Conservation (phyloP, 2,888 invertebrate species). For the Mesodorylaimus sp. region DNA sequence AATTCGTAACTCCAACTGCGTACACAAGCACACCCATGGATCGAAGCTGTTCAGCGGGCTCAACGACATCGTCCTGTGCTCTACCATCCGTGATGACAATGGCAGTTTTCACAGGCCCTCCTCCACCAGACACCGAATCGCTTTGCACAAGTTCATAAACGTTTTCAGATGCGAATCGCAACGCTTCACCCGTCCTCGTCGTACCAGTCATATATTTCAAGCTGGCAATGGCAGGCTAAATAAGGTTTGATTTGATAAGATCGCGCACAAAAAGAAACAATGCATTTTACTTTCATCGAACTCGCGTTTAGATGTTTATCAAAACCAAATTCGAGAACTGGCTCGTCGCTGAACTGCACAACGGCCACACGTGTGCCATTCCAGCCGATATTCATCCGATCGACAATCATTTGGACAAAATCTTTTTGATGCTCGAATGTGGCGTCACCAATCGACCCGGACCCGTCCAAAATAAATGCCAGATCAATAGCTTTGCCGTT, state of each 20-base stretch:
- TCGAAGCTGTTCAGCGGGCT: conserved; percentile 16
- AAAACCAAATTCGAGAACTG: conserved; percentile 26
- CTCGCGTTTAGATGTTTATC: conserved; percentile 12
- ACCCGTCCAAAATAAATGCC: conserved; percentile 31
- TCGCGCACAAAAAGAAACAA: not conserved
- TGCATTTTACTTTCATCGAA: not conserved
- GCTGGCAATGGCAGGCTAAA: conserved; percentile 24
- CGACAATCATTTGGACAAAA: conserved; percentile 28
- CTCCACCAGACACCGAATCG: conserved; percentile 14
- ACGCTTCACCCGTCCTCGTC: conserved; percentile 25
- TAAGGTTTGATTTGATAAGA: conserved; percentile 9
- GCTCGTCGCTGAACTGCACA: conserved; percentile 30
- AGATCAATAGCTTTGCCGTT: conserved; percentile 26
- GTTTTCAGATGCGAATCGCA: conserved; percentile 18
- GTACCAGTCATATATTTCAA: conserved; percentile 24
- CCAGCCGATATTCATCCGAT: conserved; percentile 27
- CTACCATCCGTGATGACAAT: conserved; percentile 33
- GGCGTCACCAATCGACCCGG: conserved; percentile 30
- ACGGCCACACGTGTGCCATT: conserved; percentile 28
- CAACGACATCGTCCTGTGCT: conserved; percentile 20
- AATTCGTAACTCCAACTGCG: conserved; percentile 30
- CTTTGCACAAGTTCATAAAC: conserved; percentile 19
- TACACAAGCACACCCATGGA: conserved; percentile 29
- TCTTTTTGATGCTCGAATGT: conserved; percentile 20
- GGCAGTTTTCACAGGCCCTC: conserved; percentile 27